Conservation (phyloP, 2,888 invertebrate genomes). For the Hemistola chrysoprasaria region DNA sequence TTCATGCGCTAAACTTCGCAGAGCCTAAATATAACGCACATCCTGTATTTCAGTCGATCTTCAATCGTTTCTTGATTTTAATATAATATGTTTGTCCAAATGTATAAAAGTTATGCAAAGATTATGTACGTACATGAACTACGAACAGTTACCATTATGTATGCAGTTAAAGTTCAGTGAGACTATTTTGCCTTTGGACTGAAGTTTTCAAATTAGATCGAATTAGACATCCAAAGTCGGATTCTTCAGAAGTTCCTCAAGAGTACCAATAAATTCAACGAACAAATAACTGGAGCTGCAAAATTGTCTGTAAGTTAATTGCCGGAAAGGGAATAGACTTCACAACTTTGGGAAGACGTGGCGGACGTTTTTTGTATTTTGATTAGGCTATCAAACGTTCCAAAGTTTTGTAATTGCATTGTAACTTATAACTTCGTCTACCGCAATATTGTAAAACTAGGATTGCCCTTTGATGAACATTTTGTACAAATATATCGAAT, state of each 20-base stretch:
- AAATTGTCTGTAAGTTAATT: conserved; percentile 65
- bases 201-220: conserved; percentile 60
- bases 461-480: too few species aligned
- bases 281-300: conserved; percentile 67
- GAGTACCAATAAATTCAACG: conserved; percentile 65
- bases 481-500: too few species aligned
- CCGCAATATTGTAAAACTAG: too few species aligned
- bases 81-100: too few species aligned
- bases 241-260: conserved; percentile 59
- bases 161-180: conserved; percentile 20
- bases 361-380: conserved; percentile 44
- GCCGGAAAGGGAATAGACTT: conserved; percentile 57
- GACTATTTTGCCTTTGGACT: conserved; percentile 43
- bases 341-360: conserved; percentile 40
- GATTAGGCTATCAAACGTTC: conserved; percentile 27
- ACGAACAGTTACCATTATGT: conserved; percentile 16
- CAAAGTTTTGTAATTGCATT: neutral
- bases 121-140: too few species aligned
- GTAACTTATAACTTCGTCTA: too few species aligned
- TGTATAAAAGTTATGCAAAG: too few species aligned
- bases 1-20: too few species aligned
- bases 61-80: too few species aligned
- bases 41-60: too few species aligned
- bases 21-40: too few species aligned
- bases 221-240: conserved; percentile 57